These are phyloP conservation scores for Scaptomyza reducta DNA, from an alignment of 2,888 invertebrate genomes.

Conservation along the genomic window DNA sequence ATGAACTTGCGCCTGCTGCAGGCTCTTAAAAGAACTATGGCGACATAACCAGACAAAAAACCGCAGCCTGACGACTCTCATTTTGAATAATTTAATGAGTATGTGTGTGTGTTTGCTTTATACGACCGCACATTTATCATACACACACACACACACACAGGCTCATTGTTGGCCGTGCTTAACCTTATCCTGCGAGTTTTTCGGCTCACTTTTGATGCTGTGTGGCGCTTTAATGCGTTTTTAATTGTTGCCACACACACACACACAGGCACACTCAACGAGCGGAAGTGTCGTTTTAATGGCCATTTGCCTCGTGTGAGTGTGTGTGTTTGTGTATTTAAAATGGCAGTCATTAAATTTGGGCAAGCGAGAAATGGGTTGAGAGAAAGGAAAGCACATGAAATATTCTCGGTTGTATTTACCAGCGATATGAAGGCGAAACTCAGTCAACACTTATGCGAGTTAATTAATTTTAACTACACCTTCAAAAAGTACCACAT, in stretches of 20 bases:
- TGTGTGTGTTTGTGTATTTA: conserved; percentile 39
- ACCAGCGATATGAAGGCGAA: conserved; percentile 25
- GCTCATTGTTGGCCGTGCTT: conserved; percentile 5
- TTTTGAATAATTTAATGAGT: conserved; percentile 74
- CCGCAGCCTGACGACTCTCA: conserved; percentile 10
- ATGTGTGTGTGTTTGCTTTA: conserved; percentile 48
- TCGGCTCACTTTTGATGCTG: not conserved
- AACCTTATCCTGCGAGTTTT: conserved; percentile 6
- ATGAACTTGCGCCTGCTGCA: conserved; percentile 40
- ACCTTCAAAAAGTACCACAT: conserved; percentile 21
- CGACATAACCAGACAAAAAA: conserved; percentile 5
- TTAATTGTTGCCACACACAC: conserved; percentile 65
- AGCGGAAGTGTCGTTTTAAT: conserved; percentile 60
- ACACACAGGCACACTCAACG: conserved; percentile 2
- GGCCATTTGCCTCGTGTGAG: conserved; percentile 17
- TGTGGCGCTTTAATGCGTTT: conserved; percentile 65
- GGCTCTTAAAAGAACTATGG: conserved; percentile 11
- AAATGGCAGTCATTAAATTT: conserved; percentile 63
- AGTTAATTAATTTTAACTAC: conserved; percentile 75
- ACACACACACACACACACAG: conserved; percentile 24
- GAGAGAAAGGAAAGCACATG: not conserved
- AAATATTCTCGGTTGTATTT: conserved; percentile 33
- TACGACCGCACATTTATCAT: conserved; percentile 72
- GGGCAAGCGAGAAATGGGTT: not conserved
- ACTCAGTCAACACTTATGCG: conserved; percentile 46